Evolutionary conservation across 2,888 invertebrate species (phyloP), one percentile per base, ranked within the genome.

Genomic region (Punctoribates punctum): DNA sequence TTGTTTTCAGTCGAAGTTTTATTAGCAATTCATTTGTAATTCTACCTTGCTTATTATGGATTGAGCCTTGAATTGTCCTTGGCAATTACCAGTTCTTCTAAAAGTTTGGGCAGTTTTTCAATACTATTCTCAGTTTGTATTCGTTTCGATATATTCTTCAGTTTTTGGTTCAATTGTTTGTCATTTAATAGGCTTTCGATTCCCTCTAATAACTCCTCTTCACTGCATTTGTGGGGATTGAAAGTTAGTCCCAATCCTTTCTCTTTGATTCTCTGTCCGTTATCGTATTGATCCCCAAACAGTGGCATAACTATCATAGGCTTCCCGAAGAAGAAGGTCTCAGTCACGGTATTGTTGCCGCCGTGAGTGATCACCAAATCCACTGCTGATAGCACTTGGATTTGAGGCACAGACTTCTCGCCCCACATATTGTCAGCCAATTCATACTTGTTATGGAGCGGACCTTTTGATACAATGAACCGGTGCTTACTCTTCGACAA

Each of bases 281-380:
- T 76, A 42, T 76, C 76, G 27, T 54, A 29, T 29, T 76, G 76
- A 42, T 73, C 76, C 25, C 34, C 75, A n/a, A 76, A 76, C 9
- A 57, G n/a, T 1, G 76, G 76, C 9, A 72, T 9, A 13, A 74
- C 76, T 38, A 76, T 48, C 46, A 76, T 57, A 1, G 76, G 76
- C 9, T 57, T 60, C 20, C 73, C 76, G 29, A 34, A 42, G 23
- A 42, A 75, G 11, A 76, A 38, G 29, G 48, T 27, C 42, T 76
- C 76, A 23, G 42, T 60, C 6, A 75, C 54, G 1, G 76, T 42
- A 74, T 77, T 77, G 42, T 77, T 75, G 2, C 77, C 77, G 29
- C 77, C 77, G 54, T 77, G 77, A 27, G 77, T 77, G 8, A 77
- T 75, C 11, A 77, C 74, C 51, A 77, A 20, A 48, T 77, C 75